Evolutionary conservation across 2,888 invertebrate genomes (phyloP), one percentile per base, ranked within the genome.

Genomic region (Nymphalis c-album): DNA sequence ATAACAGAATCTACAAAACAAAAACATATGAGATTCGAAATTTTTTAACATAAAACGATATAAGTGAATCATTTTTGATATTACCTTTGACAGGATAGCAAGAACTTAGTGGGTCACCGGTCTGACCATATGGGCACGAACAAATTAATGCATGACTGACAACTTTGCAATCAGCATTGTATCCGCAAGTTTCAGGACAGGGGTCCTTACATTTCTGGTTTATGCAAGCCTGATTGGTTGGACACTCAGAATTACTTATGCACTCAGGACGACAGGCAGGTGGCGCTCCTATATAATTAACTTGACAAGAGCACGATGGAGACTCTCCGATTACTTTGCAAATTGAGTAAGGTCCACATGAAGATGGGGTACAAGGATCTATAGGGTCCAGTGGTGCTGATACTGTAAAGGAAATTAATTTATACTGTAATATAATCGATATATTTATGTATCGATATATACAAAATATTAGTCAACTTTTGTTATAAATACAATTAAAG

Each of bases 151-250:
- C 94, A 78, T 96, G 96, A 80, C 95, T 95, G 58, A 95, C 93
- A n/a, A 96, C 94, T 76, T 94, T 93, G 81, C 96, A 96, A 74
- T 95, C 94, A 3, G 96, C 94, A 79, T 95, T 95, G 57, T 93
- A 90, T 58, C 95, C 96, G 76, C 96, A 96, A 59, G 94, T 93
- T 66, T 94, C 93, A 26, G 94, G 93, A 76, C 96, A 96, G 8
- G 96, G 96, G 79, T 96, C 94, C 80, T 88, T 93, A 79, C 96
- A 96, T 86, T 94, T 95, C 76, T 94, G 94, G 81, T 95, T 94
- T 53, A 95, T 93, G 78, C 95, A 95, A 45, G 95, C 95, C 73
- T 94, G 84, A 77, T 94, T 93, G 79, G 87, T 93, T 1, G 93
- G 80, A 77, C 96, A 96, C 85, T 95, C 95, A 57, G 94, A 93